phyloP scores from a whole-genome alignment of 1,140 invertebrate genomes.

The Berghia stephanieae region DNA sequence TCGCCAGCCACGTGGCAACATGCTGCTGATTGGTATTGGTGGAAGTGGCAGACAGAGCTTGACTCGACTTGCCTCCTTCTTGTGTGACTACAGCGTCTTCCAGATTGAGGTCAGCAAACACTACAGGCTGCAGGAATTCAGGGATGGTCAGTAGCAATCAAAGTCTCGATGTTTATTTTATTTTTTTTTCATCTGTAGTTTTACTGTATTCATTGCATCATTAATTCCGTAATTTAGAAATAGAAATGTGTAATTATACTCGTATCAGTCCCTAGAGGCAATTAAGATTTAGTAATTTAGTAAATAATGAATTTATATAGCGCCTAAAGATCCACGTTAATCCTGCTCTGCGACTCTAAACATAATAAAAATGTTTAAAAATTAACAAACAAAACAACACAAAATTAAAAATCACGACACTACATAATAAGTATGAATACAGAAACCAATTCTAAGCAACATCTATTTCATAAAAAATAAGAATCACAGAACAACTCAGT shows the following conservation, averaged over 20 bases:
- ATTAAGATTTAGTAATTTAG: no score
- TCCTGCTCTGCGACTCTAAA: no score
- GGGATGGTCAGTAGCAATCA: conserved; percentile 72
- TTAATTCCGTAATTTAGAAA: background rate
- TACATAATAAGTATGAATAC: no score
- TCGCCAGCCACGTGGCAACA: conserved; percentile 82
- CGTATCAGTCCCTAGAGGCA: background rate
- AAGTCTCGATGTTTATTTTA: background rate
- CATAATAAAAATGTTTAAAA: no score
- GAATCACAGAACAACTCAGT: no score
- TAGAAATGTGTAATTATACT: background rate
- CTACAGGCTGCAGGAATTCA: conserved; percentile 80
- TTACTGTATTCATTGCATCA: background rate
- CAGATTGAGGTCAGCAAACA: conserved; percentile 82
- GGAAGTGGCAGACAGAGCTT: conserved; percentile 67
- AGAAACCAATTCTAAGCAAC: no score
- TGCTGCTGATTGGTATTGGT: conserved; percentile 84
- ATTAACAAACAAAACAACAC: no score
- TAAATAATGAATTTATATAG: no score
- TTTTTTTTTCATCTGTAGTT: background rate
- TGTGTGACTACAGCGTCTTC: conserved; percentile 80
- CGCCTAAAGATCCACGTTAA: no score
- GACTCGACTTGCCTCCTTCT: conserved; percentile 65
- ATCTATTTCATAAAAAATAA: no score
- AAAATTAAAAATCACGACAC: no score